Base-by-base conservation (phyloP, 2,797 vertebrate genomes). In the Chelon auratus region DNA sequence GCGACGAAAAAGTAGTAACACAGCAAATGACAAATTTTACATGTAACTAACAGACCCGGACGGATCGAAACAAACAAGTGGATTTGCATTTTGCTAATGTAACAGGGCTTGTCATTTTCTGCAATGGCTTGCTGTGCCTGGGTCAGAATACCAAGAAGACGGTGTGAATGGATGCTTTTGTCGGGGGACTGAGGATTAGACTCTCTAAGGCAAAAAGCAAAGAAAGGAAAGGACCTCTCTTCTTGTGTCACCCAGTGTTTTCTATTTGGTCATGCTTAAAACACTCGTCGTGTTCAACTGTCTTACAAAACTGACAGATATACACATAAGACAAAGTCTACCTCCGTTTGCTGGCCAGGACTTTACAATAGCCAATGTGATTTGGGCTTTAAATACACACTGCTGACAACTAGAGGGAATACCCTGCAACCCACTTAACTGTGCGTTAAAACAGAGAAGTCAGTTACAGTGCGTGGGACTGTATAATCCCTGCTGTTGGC, bases 181-280 rank as follows among this genome's bases (percentile, higher is more conserved):
- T 8, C 13, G 18, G 58, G 24, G 69, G 54, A 80, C 64, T 89
- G 24, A 8, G 90, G 90, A 94, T 85, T 84, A 71, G 78, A 83
- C 84, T 91, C 90, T 91, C 91, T 81, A 94, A 93, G 92, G 94
- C 87, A 91, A 95, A 81, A 93, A 94, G 89, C 92, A 93, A 93
- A 88, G 74, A 93, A 92, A 85, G 78, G 90, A 90, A 89, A 93
- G 88, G 80, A 86, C 90, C 91, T 89, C 66, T 93, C 82, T 92
- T 89, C 80, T 87, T 90, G 89, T 91, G 85, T 93, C 90, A 87
- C 87, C 89, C 90, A 90, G 85, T 92, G 76, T 89, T 93, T 84
- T 91, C 91, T 80, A 91, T 92, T 95, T 95, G 94, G 95, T 96
- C 95, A 95, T 93, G 94, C 94, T 93, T 92, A 91, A 91, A 95